Base-by-base conservation (phyloP, 2,797 vertebrate species). In the Gambusia yucatana region DNA sequence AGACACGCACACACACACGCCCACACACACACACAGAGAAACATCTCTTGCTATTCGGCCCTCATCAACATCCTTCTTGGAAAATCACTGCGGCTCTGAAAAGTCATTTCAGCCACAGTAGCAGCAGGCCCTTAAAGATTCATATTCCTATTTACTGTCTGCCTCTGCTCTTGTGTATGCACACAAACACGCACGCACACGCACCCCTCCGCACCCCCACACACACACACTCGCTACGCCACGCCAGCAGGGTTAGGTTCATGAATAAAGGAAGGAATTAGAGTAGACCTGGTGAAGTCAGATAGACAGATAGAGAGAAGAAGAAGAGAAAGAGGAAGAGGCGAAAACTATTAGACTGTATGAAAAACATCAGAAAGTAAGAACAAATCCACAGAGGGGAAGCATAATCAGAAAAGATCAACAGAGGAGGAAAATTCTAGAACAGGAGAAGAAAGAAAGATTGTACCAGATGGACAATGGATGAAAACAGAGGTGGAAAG, bases 141-240 rank as follows among this genome's bases (percentile, higher is more conserved):
- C 93, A 95, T 95, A 95, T 95, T 95, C 91, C 93, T 93, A 94
- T 95, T 95, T 95, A 93, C 92, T 94, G 91, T 93, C 92, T 93
- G 88, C 92, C 81, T 88, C 82, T 89, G 80, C 84, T 86, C 67
- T 76, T 47, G 17, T 74, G 44, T 71, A 11, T 69, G 76, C 48
- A 43, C 8, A 39, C 76, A 75, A 67, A 75, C 82, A 70, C 78
- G 55, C 33, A 63, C 46, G 76, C 63, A 70, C 79, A 73, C 78
- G 75, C 81, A 80, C 39, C 33, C 33, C 1, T 33, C 33, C 1
- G 33, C 33, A 33, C 33, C 33, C 33, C 33, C 33, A 59, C 76
- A 77, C 70, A 79, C 80, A 75, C 80, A 79, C 44, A 79, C 63
- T 55, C 76, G 76, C 72, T 81, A 87, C 84, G 74, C 80, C 88